These are phyloP conservation scores for Hippasteria phrygiana DNA, from an alignment of 53 echinoderm and acorn worm species.

Conservation along the genomic window DNA sequence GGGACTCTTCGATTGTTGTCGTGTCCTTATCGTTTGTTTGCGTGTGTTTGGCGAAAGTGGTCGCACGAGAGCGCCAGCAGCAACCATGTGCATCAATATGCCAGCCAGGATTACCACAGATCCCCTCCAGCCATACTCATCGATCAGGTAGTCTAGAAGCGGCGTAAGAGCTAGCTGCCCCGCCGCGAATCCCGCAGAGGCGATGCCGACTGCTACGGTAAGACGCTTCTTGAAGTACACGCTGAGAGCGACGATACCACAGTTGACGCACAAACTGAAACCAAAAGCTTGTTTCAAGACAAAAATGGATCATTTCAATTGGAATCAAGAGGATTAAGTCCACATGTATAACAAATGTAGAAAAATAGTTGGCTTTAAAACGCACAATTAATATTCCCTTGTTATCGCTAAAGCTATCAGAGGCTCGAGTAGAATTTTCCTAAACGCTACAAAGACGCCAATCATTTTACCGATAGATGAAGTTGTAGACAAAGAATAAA, in stretches of 20 bases:
- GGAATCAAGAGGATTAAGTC: not conserved
- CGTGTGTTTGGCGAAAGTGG: not conserved
- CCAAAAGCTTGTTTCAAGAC: not conserved
- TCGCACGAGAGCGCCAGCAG: not conserved
- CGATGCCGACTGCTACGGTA: not conserved
- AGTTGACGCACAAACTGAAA: conserved; percentile 7
- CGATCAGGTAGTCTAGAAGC: not conserved
- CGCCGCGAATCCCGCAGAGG: not conserved
- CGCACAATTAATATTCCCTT: no score
- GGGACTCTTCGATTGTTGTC: not conserved
- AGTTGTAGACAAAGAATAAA: no score
- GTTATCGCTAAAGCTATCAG: no score
- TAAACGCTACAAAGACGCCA: no score
- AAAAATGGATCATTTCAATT: not conserved
- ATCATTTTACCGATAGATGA: no score
- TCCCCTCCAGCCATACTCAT: conserved; percentile 17
- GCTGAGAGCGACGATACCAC: not conserved
- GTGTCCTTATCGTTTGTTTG: not conserved
- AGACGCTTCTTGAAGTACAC: conserved; percentile 22
- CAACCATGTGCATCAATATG: not conserved
- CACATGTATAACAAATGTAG: no score
- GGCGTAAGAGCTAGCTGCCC: conserved; percentile 3
- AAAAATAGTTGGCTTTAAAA: no score
- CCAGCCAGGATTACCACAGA: not conserved
- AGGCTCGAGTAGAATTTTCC: no score